Evolutionary conservation across 2,113 vertebrate species (phyloP), one percentile per base, ranked within the genome.

Genomic region (Gobio gobio): DNA sequence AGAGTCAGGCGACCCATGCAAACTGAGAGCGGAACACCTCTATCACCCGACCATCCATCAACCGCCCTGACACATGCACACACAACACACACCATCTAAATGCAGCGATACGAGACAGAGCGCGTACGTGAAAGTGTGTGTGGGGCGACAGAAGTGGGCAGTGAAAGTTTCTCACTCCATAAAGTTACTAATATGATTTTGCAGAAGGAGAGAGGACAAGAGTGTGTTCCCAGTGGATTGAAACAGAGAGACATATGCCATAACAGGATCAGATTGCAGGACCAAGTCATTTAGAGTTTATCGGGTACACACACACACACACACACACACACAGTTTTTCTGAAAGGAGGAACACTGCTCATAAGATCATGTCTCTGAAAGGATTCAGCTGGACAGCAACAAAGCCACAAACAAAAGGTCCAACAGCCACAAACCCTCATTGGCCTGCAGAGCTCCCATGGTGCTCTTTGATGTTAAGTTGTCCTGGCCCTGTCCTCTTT

Each of bases 381-480:
- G 72, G 70, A 73, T 85, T 86, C 74, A 86, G 72, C 61, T 79
- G 72, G 83, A 73, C 70, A 81, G 36, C 70, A 82, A 86, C 72
- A 66, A 83, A 89, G 78, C 72, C 82, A 84, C 72, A 59, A 83
- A 89, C 80, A 89, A 87, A 76, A 86, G 84, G 56, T 82, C 58
- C 56, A 47, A 56, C 70, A 73, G 72, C 78, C 36, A 74, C 84
- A 78, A 66, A 79, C 83, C 40, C 76, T 45, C 72, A 54, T 58
- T 59, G 68, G 82, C 78, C 72, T 77, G 77, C 54, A 16, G 88
- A 64, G 83, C 91, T 91, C 92, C 92, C 90, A 84, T 68, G 63
- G 82, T 86, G 87, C 90, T 92, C 94, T 95, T 95, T 95, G 95
- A 95, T 94, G 94, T 94, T 90, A 93, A 93, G 94, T 94, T 93